A percentile compares a stretch with the other conserved stretches of the same genome.
Conservation (phyloP, 2,113 vertebrate genomes). For the Chascanopsetta lugubris region DNA sequence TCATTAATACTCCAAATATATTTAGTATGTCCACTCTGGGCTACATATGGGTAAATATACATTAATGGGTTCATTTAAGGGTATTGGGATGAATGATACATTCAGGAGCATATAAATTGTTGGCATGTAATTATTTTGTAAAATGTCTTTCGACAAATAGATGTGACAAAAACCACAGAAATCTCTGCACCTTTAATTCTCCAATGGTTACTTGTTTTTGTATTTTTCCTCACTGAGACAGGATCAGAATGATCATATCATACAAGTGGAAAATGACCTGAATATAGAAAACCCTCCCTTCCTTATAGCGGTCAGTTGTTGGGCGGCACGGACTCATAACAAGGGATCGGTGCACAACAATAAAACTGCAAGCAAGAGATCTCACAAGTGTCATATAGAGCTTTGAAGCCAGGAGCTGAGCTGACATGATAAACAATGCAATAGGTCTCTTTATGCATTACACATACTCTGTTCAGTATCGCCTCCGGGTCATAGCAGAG, state of each 20-base stretch:
- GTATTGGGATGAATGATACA: too few relatives aligned
- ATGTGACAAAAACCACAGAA: too few relatives aligned
- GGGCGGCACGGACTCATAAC: neutral
- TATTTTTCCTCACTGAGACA: neutral
- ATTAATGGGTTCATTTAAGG: too few relatives aligned
- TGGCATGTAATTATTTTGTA: too few relatives aligned
- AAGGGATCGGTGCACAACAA: constrained; percentile 1
- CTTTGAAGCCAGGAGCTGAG: neutral
- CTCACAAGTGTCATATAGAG: neutral
- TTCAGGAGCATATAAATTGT: too few relatives aligned
- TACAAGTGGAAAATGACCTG: neutral
- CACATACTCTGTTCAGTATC: neutral
- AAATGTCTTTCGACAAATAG: too few relatives aligned
- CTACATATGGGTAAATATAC: too few relatives aligned
- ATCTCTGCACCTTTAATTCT: too few relatives aligned
- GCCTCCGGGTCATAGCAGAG: neutral
- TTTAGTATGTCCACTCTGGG: too few relatives aligned
- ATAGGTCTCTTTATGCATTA: neutral
- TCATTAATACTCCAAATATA: too few relatives aligned
- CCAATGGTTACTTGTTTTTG: neutral
- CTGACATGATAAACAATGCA: neutral
- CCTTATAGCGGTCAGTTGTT: constrained; percentile 9
- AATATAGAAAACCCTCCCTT: constrained; percentile 5
- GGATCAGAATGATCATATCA: neutral
- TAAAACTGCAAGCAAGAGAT: constrained; percentile 6